Percentiles rank a stretch among this genome's conserved stretches.
These are phyloP conservation scores for Cydia fagiglandana DNA, from an alignment of 1,140 invertebrate species.

Conservation along the genomic window DNA sequence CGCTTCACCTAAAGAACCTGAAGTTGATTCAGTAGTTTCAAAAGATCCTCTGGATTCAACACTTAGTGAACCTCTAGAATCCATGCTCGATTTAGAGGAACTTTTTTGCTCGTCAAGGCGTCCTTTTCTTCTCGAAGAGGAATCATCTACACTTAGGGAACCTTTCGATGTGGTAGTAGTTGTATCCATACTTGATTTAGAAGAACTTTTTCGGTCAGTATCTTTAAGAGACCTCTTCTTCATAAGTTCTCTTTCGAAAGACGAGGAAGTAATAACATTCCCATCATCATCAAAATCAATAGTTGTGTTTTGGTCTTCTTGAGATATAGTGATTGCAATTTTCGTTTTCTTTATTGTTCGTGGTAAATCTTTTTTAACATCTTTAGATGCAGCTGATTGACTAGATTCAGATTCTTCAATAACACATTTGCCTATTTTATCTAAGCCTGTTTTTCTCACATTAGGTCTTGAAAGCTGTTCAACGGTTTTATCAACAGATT, in stretches of 20 bases:
- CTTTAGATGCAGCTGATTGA: slow-evolving; percentile 73
- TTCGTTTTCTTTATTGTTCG: slow-evolving; percentile 71
- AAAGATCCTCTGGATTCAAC: slow-evolving; percentile 84
- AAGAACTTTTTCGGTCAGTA: slow-evolving; percentile 75
- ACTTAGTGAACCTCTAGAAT: slow-evolving; percentile 81
- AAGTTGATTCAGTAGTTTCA: slow-evolving; percentile 86
- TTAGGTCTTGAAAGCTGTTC: slow-evolving; percentile 67
- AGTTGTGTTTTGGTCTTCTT: slow-evolving; percentile 78
- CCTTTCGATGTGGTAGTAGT: slow-evolving; percentile 76
- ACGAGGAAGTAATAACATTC: slow-evolving; percentile 68
- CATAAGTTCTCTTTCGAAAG: slow-evolving; percentile 67
- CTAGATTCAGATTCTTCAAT: slow-evolving; percentile 78
- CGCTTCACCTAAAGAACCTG: slow-evolving; percentile 84
- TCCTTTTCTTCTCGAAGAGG: slow-evolving; percentile 70
- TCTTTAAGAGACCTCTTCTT: slow-evolving; percentile 72
- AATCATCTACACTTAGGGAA: slow-evolving; percentile 76
- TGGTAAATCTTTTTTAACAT: slow-evolving; percentile 59
- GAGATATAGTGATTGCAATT: slow-evolving; percentile 78
- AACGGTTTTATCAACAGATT: slow-evolving; percentile 76
- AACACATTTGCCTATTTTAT: slow-evolving; percentile 74
- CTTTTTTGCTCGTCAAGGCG: slow-evolving; percentile 78
- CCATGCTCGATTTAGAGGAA: slow-evolving; percentile 81
- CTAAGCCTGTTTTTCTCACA: slow-evolving; percentile 63
- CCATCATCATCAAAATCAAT: slow-evolving; percentile 76
- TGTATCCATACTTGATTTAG: slow-evolving; percentile 75